Conservation (phyloP, 2,888 invertebrate genomes). For the Ectobius pallidus region DNA sequence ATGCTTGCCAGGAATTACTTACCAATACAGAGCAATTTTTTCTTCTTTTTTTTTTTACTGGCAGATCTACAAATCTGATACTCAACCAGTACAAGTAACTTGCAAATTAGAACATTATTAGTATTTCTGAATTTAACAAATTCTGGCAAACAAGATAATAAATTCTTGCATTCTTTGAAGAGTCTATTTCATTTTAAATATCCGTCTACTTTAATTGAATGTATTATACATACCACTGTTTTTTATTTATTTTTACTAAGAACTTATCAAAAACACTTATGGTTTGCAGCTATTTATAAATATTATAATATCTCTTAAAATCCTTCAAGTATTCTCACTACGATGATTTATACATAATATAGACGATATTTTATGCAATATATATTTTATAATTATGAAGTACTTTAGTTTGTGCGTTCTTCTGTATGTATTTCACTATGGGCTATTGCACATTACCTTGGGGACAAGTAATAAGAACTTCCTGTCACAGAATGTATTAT, state of each 20-base stretch:
- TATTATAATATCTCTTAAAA: conserved; percentile 24
- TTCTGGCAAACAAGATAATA: too few species aligned
- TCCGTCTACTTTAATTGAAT: too few species aligned
- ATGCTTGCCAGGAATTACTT: too few species aligned
- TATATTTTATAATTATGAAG: conserved; percentile 28
- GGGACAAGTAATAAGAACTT: conserved; percentile 18
- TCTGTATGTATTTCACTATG: conserved; percentile 31
- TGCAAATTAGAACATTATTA: too few species aligned
- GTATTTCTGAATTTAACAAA: too few species aligned
- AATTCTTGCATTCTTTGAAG: too few species aligned
- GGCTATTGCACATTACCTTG: conserved; percentile 34
- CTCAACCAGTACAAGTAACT: too few species aligned
- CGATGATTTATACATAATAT: conserved; percentile 5
- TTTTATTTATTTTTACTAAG: conserved; percentile 1
- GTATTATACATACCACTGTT: too few species aligned
- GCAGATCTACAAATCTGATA: too few species aligned
- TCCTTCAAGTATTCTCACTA: background rate
- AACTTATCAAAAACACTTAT: conserved; percentile 33
- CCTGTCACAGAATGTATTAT: conserved; percentile 14
- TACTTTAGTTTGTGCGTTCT: conserved; percentile 40
- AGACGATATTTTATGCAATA: conserved; percentile 24
- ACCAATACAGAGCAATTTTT: too few species aligned
- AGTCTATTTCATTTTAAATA: too few species aligned
- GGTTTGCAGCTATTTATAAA: conserved; percentile 15
- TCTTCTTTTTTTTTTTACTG: too few species aligned